Evolutionary conservation across 2,113 vertebrate species (phyloP), one percentile per base, ranked within the genome.

Genomic region (Menura novaehollandiae): DNA sequence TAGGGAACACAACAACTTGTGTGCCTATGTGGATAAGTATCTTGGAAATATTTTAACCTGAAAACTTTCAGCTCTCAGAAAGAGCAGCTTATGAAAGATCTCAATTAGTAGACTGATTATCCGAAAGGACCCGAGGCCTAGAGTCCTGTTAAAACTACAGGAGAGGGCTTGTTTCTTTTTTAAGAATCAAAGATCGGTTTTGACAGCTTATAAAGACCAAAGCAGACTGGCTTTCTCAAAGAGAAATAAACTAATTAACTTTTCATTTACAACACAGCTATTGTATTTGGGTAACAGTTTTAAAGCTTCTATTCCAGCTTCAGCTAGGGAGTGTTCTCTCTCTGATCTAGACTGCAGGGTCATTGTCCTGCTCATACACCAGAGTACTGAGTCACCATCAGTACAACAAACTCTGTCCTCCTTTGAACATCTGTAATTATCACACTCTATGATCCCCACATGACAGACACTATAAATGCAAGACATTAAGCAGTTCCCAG

Each of bases 11-110:
- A 79, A 47, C 19, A 56, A 30, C 10, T 35, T 64, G 6, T 33
- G 18, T 15, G 10, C 21, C 9, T 7, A 2, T n/a, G 4, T 28
- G 15, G n/a, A 0, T 55, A 80, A 69, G 2, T 12, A 64, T 8
- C 46, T 35, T 35, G 26, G 33, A 84, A 92, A 27, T 71, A 92
- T 9, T 75, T 78, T n/a, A 63, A 64, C 7, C 18, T 24, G 26
- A 81, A 74, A 7, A 33, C 64, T 32, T 63, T 81, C 47, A 78
- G 15, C 11, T 79, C 11, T 63, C 55, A 37, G 27, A 71, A 59
- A 33, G 26, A 6, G 7, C 19, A 79, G 49, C 8, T 76, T 82
- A 51, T 24, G 11, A 72, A 76, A 55, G 17, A 72, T 24, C 5
- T 83, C 19, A 10, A 11, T 62, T 64, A 56, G 11, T 13, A n/a